Base-by-base conservation (phyloP, 2,888 invertebrate species). In the Anthoptus insignis region DNA sequence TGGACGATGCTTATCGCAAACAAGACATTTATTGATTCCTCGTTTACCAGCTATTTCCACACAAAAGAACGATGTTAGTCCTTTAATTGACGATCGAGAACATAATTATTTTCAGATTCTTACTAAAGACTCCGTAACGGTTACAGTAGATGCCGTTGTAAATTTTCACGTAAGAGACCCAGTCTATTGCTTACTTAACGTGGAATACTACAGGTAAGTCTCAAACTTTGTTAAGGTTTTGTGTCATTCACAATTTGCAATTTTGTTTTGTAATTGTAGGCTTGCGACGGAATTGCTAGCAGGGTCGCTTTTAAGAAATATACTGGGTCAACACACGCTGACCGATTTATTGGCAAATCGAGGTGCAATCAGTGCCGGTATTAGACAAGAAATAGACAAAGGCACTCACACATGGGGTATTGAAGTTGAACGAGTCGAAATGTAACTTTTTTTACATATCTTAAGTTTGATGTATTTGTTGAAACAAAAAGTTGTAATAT, bases 51-150 rank as follows among this genome's bases (percentile, higher is more conserved):
- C n/a, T n/a, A n/a, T n/a, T n/a, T n/a, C n/a, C n/a, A n/a, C n/a
- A n/a, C n/a, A n/a, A n/a, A n/a, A n/a, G n/a, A n/a, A n/a, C n/a
- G n/a, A n/a, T n/a, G n/a, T n/a, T n/a, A n/a, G n/a, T n/a, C n/a
- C n/a, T n/a, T n/a, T n/a, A n/a, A n/a, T n/a, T n/a, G n/a, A n/a
- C n/a, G n/a, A n/a, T n/a, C n/a, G n/a, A n/a, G n/a, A n/a, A n/a
- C n/a, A n/a, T n/a, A n/a, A n/a, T n/a, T 34, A 13, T 19, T 98
- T 94, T 97, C 75, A 97, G 97, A 61, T 86, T 56, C 77, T 87
- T 34, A 87, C 86, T 42, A 97, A 97, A 91, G 98, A 98, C 86
- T 97, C 97, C 4, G 98, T 98, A n/a, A 98, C 98, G 0, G 98
- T 98, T 1, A 96, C 96, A 4, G 98, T 98, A 6, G 98, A 98